Evolutionary conservation across 2,797 vertebrate species (phyloP).

Genomic region (Coendou prehensilis): DNA sequence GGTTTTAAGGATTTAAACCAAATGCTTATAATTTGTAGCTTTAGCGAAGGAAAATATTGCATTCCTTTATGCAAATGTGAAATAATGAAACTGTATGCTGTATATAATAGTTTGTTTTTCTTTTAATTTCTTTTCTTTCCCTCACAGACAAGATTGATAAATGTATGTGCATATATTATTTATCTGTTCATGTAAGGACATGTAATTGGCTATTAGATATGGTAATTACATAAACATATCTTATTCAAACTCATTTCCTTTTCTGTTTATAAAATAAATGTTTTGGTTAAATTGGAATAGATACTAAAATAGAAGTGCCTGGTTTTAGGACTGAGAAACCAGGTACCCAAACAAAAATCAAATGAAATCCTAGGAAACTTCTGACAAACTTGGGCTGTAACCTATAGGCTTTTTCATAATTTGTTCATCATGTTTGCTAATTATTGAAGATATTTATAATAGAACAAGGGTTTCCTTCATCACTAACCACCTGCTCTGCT

Average conservation of each 20-base stretch:
- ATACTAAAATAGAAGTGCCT: constrained; percentile 62
- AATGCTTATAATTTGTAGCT: constrained; percentile 65
- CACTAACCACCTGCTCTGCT: constrained; percentile 62
- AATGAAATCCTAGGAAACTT: constrained; percentile 53
- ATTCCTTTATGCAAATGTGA: constrained; percentile 77
- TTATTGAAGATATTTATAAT: constrained; percentile 76
- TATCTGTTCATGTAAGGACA: constrained; percentile 81
- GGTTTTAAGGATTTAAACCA: constrained; percentile 56
- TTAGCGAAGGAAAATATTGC: constrained; percentile 69
- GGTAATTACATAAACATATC: constrained; percentile 87
- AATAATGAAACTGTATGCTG: constrained; percentile 61
- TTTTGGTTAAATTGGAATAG: constrained; percentile 77
- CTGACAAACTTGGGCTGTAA: constrained; percentile 12
- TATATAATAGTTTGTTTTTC: constrained; percentile 62
- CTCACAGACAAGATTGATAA: constrained; percentile 78
- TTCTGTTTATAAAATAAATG: constrained; percentile 83
- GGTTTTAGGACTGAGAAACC: constrained; percentile 68
- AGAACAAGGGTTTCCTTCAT: constrained; percentile 74
- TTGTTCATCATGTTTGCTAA: constrained; percentile 78
- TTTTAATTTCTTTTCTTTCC: constrained; percentile 71
- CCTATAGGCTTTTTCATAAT: constrained; percentile 53
- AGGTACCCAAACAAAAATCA: constrained; percentile 73
- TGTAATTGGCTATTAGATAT: constrained; percentile 84
- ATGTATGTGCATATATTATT: constrained; percentile 82
- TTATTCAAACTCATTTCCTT: constrained; percentile 84